Conservation (phyloP, 2,888 invertebrate species). For the Pristionchus arcanus region DNA sequence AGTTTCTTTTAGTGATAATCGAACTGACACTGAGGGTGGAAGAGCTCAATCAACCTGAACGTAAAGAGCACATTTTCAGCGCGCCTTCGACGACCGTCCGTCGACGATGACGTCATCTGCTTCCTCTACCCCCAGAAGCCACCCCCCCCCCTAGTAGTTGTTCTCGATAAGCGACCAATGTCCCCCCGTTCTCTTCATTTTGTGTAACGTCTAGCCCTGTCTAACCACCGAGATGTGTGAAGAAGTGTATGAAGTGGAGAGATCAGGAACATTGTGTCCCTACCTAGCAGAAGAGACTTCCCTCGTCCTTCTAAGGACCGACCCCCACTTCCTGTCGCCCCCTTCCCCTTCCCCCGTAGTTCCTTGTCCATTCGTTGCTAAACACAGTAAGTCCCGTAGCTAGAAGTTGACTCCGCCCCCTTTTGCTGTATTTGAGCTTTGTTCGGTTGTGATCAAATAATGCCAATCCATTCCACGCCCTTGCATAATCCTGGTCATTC, state of each 20-base stretch:
- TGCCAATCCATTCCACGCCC: constrained; percentile 1
- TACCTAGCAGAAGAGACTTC: not conserved
- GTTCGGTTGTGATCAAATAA: constrained; percentile 12
- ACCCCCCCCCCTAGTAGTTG: too few species aligned
- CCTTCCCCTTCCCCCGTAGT: not conserved
- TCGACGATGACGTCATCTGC: not conserved
- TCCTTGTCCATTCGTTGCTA: not conserved
- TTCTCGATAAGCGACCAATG: too few species aligned
- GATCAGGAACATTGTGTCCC: too few species aligned
- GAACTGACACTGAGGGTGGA: too few species aligned
- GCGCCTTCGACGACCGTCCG: not conserved
- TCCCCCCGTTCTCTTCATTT: too few species aligned
- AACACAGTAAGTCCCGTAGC: constrained; percentile 10
- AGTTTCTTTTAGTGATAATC: too few species aligned
- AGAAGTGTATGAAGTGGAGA: too few species aligned
- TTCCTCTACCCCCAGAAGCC: too few species aligned
- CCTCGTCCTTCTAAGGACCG: constrained; percentile 32
- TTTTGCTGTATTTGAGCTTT: not conserved
- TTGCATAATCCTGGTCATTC: constrained; percentile 19
- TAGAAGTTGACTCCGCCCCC: not conserved
- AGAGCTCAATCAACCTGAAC: too few species aligned
- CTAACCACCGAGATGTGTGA: too few species aligned
- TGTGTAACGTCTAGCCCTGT: too few species aligned
- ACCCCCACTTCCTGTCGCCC: not conserved
- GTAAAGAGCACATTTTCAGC: too few species aligned